Percentiles rank a stretch among this genome's conserved stretches.
These are phyloP conservation scores for Promerops cafer DNA, from an alignment of 2,113 vertebrate species.

Conservation along the genomic window DNA sequence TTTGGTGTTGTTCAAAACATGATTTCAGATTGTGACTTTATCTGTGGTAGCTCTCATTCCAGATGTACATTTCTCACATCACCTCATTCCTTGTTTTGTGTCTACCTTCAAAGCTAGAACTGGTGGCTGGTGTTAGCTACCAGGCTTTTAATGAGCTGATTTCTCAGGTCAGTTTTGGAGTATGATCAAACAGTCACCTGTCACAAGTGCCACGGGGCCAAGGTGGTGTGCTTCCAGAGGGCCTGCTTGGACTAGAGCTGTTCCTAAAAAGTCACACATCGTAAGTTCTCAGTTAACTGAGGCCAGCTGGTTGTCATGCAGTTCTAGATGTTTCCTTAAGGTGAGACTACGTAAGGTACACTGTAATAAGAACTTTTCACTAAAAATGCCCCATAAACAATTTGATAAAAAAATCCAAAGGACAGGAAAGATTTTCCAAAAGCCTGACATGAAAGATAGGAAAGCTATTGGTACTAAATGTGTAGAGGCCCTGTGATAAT, in stretches of 20 bases:
- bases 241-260: background rate
- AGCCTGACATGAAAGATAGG: background rate
- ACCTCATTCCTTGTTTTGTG: background rate
- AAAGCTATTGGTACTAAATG: background rate
- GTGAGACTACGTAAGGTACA: rapidly evolving
- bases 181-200: background rate
- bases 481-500: background rate
- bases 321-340: background rate
- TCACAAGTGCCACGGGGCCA: background rate
- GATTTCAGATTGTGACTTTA: rapidly evolving
- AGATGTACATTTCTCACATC: background rate
- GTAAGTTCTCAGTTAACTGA: background rate
- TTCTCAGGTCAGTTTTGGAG: background rate
- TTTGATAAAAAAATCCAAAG: background rate
- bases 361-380: background rate
- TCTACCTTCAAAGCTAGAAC: background rate
- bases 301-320: background rate
- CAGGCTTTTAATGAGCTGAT: background rate
- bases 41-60: background rate
- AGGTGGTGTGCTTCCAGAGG: background rate
- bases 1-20: background rate
- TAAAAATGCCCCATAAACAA: background rate
- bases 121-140: background rate
- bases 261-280: background rate
- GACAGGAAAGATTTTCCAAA: background rate